Base-by-base conservation (phyloP, 2,113 vertebrate species). In the Nycticebus coucang region DNA sequence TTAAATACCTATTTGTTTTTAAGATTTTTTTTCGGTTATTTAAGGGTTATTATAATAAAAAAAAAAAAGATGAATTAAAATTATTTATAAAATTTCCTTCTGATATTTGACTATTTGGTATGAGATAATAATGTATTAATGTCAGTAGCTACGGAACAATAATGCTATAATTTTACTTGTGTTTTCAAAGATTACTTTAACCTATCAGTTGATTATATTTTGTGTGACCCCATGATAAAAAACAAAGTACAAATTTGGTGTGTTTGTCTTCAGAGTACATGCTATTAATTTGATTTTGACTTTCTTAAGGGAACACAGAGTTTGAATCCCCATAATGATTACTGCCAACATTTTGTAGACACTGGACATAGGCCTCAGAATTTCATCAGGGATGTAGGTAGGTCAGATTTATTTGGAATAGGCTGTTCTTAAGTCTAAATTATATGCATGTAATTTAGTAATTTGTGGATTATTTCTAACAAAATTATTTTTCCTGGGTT, bases 321-420 rank as follows among this genome's bases (percentile, higher is more conserved):
- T 97, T 98, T 99, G 96, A 99, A 99, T 97, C 99, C 99, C 59
- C 99, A 99, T 98, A 99, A 99, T 1, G 99, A 99, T 97, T 99
- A 99, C 96, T 99, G 99, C 97, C 99, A 99, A n/a, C 99, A 99
- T 96, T 99, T 99, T 97, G 99, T 99, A 91, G 99, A 99, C 97
- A 99, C 99, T 4, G 99, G 99, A 53, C 99, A 99, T 92, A 98
- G 99, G 88, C 99, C 99, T 15, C 99, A 99, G 97, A 99, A 99
- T 98, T 99, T 99, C 98, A 99, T 99, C 97, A 98, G 99, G 98
- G 99, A 99, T 74, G 99, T 99, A 84, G 99, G 99, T 99, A 98
- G 97, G 99, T 98, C 64, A 11, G 5, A 89, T 82, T 81, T 55
- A n/a, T 60, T 80, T 75, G 64, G 37, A 75, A 28, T 74, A 21